Conservation (phyloP, 2,888 invertebrate species). For the Drosophila mercatorum region DNA sequence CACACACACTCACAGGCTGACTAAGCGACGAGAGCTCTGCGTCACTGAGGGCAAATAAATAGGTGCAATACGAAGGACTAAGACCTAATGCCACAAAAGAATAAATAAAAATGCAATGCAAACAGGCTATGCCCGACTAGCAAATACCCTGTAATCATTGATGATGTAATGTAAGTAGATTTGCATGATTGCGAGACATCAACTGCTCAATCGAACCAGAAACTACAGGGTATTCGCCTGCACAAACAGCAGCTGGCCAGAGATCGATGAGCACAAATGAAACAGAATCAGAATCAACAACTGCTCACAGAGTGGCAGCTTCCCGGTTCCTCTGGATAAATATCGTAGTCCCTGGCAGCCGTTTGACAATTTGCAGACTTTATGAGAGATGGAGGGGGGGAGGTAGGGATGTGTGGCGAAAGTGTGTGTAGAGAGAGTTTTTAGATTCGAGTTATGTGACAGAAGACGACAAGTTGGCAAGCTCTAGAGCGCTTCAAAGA, state of each 20-base stretch:
- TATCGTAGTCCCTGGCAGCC: slow-evolving; percentile 2
- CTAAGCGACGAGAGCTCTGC: slow-evolving; percentile 16
- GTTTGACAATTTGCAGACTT: slow-evolving; percentile 17
- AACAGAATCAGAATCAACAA: slow-evolving; percentile 6
- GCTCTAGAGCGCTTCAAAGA: slow-evolving; percentile 11
- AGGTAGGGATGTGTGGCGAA: no score
- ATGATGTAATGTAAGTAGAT: no score
- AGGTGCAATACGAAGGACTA: slow-evolving; percentile 16
- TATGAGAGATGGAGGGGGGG: slow-evolving; percentile 1
- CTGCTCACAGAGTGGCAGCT: neutral
- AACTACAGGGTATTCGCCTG: neutral
- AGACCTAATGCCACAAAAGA: slow-evolving; percentile 3
- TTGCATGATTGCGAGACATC: no score
- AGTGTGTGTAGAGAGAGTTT: neutral
- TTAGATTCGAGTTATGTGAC: neutral
- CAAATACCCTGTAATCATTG: neutral
- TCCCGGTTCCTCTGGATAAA: neutral
- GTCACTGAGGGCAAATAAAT: slow-evolving; percentile 16
- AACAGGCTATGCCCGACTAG: neutral
- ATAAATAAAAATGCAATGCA: neutral
- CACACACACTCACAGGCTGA: neutral
- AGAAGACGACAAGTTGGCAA: slow-evolving; percentile 12
- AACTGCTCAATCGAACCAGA: no score
- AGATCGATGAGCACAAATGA: slow-evolving; percentile 2
- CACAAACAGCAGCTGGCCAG: neutral